These are phyloP conservation scores for Pseudorhombus dupliciocellatus DNA, from an alignment of 2,113 vertebrate genomes.

Conservation along the genomic window DNA sequence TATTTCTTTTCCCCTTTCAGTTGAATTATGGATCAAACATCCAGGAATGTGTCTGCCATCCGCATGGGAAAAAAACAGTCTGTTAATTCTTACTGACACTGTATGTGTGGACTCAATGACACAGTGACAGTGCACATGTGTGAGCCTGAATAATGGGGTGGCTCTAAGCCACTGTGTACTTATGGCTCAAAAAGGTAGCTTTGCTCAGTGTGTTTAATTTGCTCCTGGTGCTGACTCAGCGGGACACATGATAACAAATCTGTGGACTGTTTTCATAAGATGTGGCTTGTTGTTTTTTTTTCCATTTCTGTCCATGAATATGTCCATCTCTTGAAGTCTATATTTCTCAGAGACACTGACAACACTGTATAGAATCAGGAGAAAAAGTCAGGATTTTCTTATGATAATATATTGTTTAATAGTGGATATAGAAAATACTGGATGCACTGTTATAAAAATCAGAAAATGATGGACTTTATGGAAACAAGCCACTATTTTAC, in stretches of 20 bases:
- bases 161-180: constrained; percentile 56
- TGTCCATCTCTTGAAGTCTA: constrained; percentile 36
- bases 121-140: constrained; percentile 58
- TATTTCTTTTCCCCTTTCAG: constrained; percentile 86
- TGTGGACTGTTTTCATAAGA: constrained; percentile 49
- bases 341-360: constrained; percentile 31
- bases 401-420: constrained; percentile 25
- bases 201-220: constrained; percentile 57
- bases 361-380: constrained; percentile 10
- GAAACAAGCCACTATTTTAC: constrained; percentile 24
- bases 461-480: background rate
- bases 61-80: constrained; percentile 86
- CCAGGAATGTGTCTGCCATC: constrained; percentile 88
- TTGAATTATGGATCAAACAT: constrained; percentile 88
- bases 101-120: constrained; percentile 84
- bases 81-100: constrained; percentile 80
- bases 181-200: constrained; percentile 58
- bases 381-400: constrained; percentile 15
- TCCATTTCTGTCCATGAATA: constrained; percentile 49
- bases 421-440: constrained; percentile 21
- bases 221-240: constrained; percentile 59
- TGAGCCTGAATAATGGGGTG: constrained; percentile 45
- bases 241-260: constrained; percentile 56
- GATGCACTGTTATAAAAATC: constrained; percentile 19
- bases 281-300: constrained; percentile 51